Percentiles rank a stretch among this genome's conserved stretches.
Evolutionary conservation across 2,888 invertebrate species (phyloP).

Genomic region (Odontothrips loti): DNA sequence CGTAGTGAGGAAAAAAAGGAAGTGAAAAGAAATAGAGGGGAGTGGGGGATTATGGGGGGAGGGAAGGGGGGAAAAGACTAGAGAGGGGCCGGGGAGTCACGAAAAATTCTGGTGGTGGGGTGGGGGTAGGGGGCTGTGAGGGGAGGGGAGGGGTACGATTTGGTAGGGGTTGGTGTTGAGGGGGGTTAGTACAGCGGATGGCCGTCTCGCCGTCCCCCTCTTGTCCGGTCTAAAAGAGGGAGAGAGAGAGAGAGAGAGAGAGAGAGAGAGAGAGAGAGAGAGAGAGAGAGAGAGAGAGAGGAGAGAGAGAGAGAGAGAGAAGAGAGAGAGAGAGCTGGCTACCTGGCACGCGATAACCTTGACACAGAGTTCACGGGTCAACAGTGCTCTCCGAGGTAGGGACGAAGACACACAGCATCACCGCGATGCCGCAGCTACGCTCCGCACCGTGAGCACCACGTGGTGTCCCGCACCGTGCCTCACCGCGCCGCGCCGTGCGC

Average conservation of each 20-base stretch:
- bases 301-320: too few species aligned
- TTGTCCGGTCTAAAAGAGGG: too few species aligned
- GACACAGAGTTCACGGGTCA: constrained; percentile 3
- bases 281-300: too few species aligned
- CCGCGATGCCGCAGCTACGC: neutral
- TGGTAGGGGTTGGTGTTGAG: constrained; percentile 2
- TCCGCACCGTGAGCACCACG: too few species aligned
- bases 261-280: too few species aligned
- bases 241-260: too few species aligned
- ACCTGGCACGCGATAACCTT: constrained; percentile 21
- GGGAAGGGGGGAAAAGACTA: neutral
- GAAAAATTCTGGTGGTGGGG: too few species aligned
- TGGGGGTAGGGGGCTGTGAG: neutral
- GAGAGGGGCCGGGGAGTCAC: too few species aligned
- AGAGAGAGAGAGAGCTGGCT: too few species aligned
- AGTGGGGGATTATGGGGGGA: neutral
- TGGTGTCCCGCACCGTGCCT: neutral
- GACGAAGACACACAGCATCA: neutral
- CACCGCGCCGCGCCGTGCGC: neutral
- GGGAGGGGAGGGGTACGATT: neutral
- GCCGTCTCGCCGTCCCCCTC: neutral
- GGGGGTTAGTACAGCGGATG: constrained; percentile 17
- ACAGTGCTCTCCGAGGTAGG: constrained; percentile 2
- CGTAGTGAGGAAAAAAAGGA: neutral
- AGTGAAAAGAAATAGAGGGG: neutral